Percentiles rank a stretch among this genome's conserved stretches.
These are phyloP conservation scores for Tetragnatha montana DNA, from an alignment of 2,888 invertebrate species.

Conservation along the genomic window DNA sequence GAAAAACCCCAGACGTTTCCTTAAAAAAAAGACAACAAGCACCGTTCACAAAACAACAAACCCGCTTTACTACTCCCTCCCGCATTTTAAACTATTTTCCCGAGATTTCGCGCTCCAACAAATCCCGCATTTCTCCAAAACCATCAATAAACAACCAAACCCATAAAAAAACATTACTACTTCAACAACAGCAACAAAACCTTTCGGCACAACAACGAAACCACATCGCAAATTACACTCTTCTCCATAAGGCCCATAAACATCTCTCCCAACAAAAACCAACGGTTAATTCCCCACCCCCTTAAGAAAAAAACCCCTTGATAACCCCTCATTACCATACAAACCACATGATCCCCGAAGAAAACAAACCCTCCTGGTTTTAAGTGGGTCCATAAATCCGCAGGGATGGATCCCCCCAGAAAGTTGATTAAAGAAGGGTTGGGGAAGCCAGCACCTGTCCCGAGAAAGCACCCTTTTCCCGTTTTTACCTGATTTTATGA, in stretches of 20 bases:
- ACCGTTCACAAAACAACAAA: no score
- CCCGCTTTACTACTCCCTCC: no score
- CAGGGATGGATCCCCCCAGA: neutral
- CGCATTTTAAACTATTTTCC: no score
- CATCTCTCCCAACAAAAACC: neutral
- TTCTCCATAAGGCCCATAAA: no score
- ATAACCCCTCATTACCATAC: neutral
- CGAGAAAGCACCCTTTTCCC: constrained; percentile 20
- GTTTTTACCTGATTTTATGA: constrained; percentile 39
- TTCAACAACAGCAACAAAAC: neutral
- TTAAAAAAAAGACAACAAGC: no score
- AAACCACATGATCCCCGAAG: neutral
- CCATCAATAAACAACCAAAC: no score
- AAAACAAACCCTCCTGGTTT: constrained; percentile 6
- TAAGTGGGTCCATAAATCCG: constrained; percentile 22
- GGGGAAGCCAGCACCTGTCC: constrained; percentile 41
- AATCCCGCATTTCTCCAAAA: no score
- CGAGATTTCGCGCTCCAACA: no score
- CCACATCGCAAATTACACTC: no score
- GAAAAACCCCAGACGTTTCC: no score
- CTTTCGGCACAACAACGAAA: neutral
- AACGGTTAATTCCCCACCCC: neutral
- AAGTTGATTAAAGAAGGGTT: constrained; percentile 45
- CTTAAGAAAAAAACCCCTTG: neutral
- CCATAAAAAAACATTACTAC: neutral